Percentiles rank a stretch among this genome's conserved stretches.
Evolutionary conservation across 2,888 invertebrate genomes (phyloP).

Genomic region (Heteromyza rotundicornis): DNA sequence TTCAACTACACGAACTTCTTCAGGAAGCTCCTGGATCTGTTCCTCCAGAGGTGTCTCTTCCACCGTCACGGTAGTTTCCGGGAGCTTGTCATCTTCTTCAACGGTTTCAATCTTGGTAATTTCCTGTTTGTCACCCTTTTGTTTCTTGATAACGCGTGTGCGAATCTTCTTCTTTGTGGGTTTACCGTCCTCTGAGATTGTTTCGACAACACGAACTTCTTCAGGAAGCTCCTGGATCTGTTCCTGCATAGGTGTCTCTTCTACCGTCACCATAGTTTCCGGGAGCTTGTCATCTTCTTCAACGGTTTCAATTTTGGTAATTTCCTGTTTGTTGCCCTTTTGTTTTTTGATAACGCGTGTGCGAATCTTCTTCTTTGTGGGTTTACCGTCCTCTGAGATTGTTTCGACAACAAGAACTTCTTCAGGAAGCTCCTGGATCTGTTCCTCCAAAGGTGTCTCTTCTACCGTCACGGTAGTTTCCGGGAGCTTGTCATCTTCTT

Average conservation of each 20-base stretch:
- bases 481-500: conserved; percentile 17
- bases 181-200: conserved; percentile 15
- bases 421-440: conserved; percentile 15
- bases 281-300: conserved; percentile 18
- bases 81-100: conserved; percentile 18
- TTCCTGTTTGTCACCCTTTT: conserved; percentile 17
- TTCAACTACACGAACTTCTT: conserved; percentile 21
- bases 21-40: conserved; percentile 10
- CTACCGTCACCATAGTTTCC: conserved; percentile 14
- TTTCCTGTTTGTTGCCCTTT: conserved; percentile 17
- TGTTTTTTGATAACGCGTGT: conserved; percentile 17
- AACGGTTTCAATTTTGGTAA: conserved; percentile 19
- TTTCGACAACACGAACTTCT: conserved; percentile 16
- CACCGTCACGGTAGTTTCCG: conserved; percentile 13
- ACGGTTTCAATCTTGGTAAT: conserved; percentile 17
- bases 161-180: conserved; percentile 16
- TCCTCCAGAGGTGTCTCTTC: conserved; percentile 14
- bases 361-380: conserved; percentile 14
- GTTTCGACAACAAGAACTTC: conserved; percentile 18
- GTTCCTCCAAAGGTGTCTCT: conserved; percentile 11
- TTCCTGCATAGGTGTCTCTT: conserved; percentile 14
- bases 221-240: conserved; percentile 14
- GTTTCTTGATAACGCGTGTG: conserved; percentile 17
- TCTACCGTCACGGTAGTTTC: conserved; percentile 18
- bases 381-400: conserved; percentile 15